Percentiles rank a stretch among this genome's conserved stretches.
Conservation (phyloP, 2,888 invertebrate species). For the Petrolisthes cinctipes region DNA sequence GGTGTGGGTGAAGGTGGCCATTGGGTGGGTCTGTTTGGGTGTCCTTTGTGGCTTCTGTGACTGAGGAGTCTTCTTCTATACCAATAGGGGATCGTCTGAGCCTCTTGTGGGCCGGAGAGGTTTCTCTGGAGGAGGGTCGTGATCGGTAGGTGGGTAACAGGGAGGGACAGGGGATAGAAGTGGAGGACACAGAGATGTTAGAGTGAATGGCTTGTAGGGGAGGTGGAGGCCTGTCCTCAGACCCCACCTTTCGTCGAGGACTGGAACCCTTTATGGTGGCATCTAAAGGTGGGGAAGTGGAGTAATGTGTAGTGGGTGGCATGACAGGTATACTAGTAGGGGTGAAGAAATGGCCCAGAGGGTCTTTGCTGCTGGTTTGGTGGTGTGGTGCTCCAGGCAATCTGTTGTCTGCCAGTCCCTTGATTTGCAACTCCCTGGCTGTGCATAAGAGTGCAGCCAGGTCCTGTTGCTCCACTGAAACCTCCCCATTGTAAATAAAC, state of each 20-base stretch:
- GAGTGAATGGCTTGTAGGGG: conserved; percentile 45
- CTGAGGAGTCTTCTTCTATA: conserved; percentile 31
- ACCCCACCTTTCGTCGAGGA: conserved; percentile 36
- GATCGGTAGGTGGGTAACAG: conserved; percentile 42
- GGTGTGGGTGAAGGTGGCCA: conserved; percentile 40
- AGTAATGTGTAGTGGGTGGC: conserved; percentile 39
- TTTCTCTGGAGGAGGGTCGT: conserved; percentile 36
- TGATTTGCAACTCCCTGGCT: conserved; percentile 87
- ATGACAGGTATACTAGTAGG: conserved; percentile 28
- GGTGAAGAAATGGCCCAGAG: conserved; percentile 19
- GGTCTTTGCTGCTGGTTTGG: conserved; percentile 6
- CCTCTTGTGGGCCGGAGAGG: conserved; percentile 53
- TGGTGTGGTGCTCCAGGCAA: conserved; percentile 53
- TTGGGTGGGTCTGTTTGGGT: conserved; percentile 45
- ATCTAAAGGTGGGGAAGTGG: conserved; percentile 34
- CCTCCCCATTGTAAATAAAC: conserved; percentile 97
- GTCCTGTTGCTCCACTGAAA: conserved; percentile 92
- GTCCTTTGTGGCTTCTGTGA: conserved; percentile 31
- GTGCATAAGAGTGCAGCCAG: conserved; percentile 87
- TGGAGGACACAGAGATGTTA: conserved; percentile 8
- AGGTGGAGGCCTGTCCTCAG: conserved; percentile 53
- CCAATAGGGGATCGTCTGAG: conserved; percentile 44
- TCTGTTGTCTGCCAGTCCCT: conserved; percentile 81
- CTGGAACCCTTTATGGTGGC: conserved; percentile 35
- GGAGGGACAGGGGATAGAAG: conserved; percentile 30